Percentiles rank a stretch among this genome's conserved stretches.
Conservation (phyloP, 1,140 invertebrate genomes). For the Yoshiicerus persimilis region DNA sequence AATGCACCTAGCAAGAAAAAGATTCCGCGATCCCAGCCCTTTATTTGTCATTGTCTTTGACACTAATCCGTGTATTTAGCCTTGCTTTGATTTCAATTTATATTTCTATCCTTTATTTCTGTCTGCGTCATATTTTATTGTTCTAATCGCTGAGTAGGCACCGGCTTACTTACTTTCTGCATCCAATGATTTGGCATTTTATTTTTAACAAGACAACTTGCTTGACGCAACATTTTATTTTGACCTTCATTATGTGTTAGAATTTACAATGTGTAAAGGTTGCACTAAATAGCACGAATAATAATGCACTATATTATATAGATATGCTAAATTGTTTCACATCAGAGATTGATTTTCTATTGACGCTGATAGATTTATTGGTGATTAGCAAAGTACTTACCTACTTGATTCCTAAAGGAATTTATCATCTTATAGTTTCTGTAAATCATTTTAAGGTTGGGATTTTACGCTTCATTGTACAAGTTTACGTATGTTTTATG, state of each 20-base stretch:
- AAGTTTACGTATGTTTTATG: neutral
- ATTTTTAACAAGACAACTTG: neutral
- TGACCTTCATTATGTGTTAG: neutral
- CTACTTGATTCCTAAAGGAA: neutral
- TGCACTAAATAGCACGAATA: neutral
- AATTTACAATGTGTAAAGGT: neutral
- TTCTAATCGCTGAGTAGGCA: neutral
- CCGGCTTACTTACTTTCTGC: neutral
- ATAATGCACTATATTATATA: neutral
- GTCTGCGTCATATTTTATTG: neutral
- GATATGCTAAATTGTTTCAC: neutral
- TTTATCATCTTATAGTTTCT: neutral
- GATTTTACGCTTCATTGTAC: neutral
- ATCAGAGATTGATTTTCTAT: neutral
- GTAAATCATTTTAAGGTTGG: neutral
- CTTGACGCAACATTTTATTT: neutral
- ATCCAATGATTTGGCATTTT: neutral
- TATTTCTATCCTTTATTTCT: neutral
- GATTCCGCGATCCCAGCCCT: neutral
- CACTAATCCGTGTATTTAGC: conserved; percentile 3
- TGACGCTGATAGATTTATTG: neutral
- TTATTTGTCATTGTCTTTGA: conserved; percentile 1
- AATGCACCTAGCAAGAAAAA: neutral
- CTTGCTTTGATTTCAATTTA: neutral
- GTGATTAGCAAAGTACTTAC: neutral